A percentile compares a stretch with the other conserved stretches of the same genome.
Evolutionary conservation across 1,140 invertebrate species (phyloP).

Genomic region (Maconellicoccus hirsutus): DNA sequence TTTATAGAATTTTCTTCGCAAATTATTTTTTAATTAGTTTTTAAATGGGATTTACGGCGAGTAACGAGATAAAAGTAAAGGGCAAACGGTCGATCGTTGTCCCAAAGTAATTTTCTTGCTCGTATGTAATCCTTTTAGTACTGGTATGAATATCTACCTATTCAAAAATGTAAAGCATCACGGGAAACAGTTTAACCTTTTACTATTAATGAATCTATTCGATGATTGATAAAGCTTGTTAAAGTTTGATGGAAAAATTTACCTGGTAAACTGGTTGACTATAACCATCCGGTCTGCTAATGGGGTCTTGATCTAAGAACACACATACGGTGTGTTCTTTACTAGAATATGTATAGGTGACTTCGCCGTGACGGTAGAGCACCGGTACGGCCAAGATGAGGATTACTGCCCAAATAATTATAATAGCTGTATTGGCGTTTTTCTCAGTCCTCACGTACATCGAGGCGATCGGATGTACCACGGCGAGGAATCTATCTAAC

Average conservation of each 20-base stretch:
- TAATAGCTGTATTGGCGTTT: constrained; percentile 69
- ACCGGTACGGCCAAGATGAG: constrained; percentile 61
- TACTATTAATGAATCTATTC: no score
- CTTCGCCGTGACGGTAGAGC: constrained; percentile 64
- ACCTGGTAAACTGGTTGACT: constrained; percentile 54
- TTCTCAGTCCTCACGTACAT: constrained; percentile 76
- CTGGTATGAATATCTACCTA: no score
- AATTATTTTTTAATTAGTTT: no score
- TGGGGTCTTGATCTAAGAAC: constrained; percentile 43
- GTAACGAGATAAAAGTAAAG: no score
- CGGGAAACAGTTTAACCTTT: no score
- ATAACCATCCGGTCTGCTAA: constrained; percentile 39
- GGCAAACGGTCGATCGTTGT: no score
- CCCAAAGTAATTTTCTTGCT: no score
- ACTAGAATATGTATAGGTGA: constrained; percentile 47
- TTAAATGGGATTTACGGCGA: no score
- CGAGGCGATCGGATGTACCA: constrained; percentile 84
- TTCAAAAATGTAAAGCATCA: no score
- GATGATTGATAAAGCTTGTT: constrained; percentile 12
- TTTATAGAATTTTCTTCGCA: no score
- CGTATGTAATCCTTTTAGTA: no score
- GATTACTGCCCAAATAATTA: constrained; percentile 69
- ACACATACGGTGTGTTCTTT: constrained; percentile 50
- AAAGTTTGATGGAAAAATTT: constrained; percentile 33
- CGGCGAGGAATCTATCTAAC: constrained; percentile 84